A percentile compares a stretch with the other conserved stretches of the same genome.
Evolutionary conservation across 2,888 invertebrate genomes (phyloP).

Genomic region (Eupelmus urozonus): DNA sequence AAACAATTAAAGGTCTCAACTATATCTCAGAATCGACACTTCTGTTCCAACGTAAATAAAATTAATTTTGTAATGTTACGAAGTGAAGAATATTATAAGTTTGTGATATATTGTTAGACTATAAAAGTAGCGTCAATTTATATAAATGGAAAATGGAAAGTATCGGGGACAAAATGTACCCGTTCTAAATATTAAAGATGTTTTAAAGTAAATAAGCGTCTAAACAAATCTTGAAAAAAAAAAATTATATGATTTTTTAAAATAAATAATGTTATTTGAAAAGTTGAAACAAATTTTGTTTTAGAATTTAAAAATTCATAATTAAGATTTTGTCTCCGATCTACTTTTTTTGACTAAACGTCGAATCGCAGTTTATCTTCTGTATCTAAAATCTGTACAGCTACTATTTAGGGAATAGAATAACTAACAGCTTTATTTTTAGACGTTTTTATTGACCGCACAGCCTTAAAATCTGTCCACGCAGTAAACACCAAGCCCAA

Average conservation of each 20-base stretch:
- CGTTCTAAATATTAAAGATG: too few species aligned
- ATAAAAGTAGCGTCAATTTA: conserved; percentile 41
- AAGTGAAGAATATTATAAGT: conserved; percentile 49
- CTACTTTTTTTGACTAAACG: not conserved
- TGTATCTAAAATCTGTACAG: conserved; percentile 41
- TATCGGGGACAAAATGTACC: too few species aligned
- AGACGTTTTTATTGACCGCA: conserved; percentile 75
- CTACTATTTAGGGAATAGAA: conserved; percentile 39
- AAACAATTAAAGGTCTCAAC: conserved; percentile 39
- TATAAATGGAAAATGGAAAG: not conserved
- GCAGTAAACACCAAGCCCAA: conserved; percentile 65
- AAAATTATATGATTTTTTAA: too few species aligned
- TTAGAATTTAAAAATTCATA: not conserved
- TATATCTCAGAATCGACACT: conserved; percentile 35
- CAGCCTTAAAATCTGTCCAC: conserved; percentile 74
- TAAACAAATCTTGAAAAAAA: too few species aligned
- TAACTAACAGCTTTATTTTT: conserved; percentile 63
- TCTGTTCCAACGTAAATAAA: conserved; percentile 27
- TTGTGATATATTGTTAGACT: conserved; percentile 59
- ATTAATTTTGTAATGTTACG: conserved; percentile 32
- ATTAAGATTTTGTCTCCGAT: not conserved
- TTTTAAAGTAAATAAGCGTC: too few species aligned
- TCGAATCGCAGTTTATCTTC: conserved; percentile 33
- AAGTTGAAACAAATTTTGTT: too few species aligned
- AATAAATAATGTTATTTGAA: too few species aligned